Evolutionary conservation across 2,797 vertebrate species (phyloP).

Genomic region (Gallirallus australis): DNA sequence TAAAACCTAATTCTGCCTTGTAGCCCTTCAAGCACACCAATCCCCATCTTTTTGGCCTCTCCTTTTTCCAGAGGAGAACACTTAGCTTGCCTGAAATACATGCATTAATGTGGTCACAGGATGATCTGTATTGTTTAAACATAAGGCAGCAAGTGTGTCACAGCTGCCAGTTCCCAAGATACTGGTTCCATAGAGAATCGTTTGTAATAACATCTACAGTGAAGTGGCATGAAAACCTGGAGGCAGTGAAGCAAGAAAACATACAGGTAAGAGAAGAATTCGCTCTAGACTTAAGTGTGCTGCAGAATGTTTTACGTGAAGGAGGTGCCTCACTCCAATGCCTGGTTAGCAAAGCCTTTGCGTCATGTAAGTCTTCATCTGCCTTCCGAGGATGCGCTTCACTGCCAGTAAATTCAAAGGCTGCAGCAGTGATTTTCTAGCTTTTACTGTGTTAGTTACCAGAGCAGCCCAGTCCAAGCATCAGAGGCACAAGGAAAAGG

Average conservation of each 20-base stretch:
- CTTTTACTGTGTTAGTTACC: neutral
- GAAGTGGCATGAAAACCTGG: neutral
- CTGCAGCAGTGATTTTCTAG: neutral
- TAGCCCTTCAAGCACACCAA: neutral
- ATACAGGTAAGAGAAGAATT: neutral
- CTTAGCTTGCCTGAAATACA: neutral
- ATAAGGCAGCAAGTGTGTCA: neutral
- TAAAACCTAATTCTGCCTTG: neutral
- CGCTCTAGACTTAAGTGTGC: neutral
- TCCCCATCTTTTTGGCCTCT: neutral
- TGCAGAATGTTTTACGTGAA: neutral
- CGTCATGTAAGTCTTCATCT: neutral
- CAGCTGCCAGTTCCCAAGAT: constrained; percentile 14
- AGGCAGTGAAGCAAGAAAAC: neutral
- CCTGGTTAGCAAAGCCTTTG: neutral
- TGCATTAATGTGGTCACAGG: neutral
- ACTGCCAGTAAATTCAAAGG: neutral
- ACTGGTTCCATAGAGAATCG: constrained; percentile 33
- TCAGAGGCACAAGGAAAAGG: neutral
- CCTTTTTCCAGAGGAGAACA: neutral
- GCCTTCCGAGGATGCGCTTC: neutral
- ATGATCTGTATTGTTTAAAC: neutral
- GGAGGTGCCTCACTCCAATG: neutral
- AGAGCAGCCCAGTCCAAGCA: neutral
- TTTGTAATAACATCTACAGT: constrained; percentile 5